These are phyloP conservation scores for Grammatotria lemairii DNA, from an alignment of 2,113 vertebrate genomes.

Conservation along the genomic window DNA sequence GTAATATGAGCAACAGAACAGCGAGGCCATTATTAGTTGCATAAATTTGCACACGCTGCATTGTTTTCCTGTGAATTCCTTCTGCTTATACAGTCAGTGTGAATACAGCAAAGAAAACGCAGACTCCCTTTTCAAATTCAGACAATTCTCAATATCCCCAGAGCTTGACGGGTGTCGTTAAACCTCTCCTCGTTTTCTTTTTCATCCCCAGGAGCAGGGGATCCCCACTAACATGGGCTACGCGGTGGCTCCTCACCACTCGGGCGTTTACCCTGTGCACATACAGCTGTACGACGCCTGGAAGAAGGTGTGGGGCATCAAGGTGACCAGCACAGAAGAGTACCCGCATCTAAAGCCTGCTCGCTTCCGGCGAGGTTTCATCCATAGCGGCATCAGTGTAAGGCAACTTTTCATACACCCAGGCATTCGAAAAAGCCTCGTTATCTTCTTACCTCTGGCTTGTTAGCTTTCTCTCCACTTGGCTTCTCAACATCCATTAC, in stretches of 20 bases:
- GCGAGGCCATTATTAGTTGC: neutral
- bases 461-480: neutral
- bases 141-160: neutral
- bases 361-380: conserved; percentile 89
- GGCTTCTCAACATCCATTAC: neutral
- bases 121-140: neutral
- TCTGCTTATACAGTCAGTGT: neutral
- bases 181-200: neutral
- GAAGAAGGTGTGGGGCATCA: conserved; percentile 95
- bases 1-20: neutral
- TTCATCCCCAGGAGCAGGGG: conserved; percentile 81
- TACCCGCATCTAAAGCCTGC: conserved; percentile 96
- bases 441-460: conserved; percentile 28
- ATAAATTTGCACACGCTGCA: neutral
- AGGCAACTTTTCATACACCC: neutral
- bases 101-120: neutral
- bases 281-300: conserved; percentile 94
- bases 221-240: conserved; percentile 98
- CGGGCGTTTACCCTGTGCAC: conserved; percentile 91
- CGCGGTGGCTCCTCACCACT: conserved; percentile 94
- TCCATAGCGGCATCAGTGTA: conserved; percentile 92
- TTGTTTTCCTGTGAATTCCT: neutral
- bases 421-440: neutral
- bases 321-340: conserved; percentile 95
- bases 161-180: neutral